Base-by-base conservation (phyloP, 2,113 vertebrate genomes). In the Crotalus viridis region DNA sequence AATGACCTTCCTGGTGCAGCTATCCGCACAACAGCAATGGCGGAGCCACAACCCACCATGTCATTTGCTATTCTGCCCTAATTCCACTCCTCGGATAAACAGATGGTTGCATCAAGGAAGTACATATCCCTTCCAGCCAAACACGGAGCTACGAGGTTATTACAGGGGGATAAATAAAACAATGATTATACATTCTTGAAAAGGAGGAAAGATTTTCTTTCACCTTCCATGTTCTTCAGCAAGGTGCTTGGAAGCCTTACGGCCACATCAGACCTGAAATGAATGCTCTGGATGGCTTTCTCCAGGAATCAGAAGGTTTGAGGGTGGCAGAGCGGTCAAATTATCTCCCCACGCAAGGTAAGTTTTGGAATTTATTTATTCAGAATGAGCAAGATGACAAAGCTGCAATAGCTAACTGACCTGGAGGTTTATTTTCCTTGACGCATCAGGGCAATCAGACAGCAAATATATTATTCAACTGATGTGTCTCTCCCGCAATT, bases 301-400 rank as follows among this genome's bases (percentile, higher is more conserved):
- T 59, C 69, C 48, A 39, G 54, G 21, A 85, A 89, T 26, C 9
- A 33, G 64, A 10, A 26, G 88, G 13, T 89, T 43, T 43, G 57
- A 19, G 2, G 22, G 95, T 64, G 90, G 90, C 93, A 96, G 95
- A 96, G 91, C 19, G 87, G 89, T 39, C 93, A 95, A 93, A 88
- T 92, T 92, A 94, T 88, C 85, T 94, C 94, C 96, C 96, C 95
- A 96, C 93, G 51, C 52, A 88, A 95, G 90, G 69, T 95, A 96
- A 94, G 43, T 61, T 90, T 95, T 91, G 64, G 87, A 96, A 92
- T 69, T 5, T 69, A 28, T 69, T 69, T 69, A 4, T 69, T 69
- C 64, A 13, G 4, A 69, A 69, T 69, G 26, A 64, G 61, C 61
- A 69, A 69, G 64, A 28, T 69, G 61, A n/a, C 61, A 69, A 28